These are phyloP conservation scores for Octodon degus DNA, from an alignment of 2,113 vertebrate genomes.

Conservation along the genomic window DNA sequence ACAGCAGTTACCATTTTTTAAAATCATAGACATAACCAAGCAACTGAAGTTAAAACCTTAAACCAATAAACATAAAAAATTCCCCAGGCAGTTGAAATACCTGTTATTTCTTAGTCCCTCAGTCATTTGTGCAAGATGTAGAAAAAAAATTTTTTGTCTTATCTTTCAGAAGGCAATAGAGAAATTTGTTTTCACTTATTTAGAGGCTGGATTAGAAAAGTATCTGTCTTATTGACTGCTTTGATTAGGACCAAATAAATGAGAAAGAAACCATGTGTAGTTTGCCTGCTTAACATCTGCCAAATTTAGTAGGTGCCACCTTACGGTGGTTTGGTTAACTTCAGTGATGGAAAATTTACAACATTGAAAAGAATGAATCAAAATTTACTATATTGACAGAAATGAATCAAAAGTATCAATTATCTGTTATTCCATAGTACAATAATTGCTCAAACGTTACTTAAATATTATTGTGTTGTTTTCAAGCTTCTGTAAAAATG, in stretches of 20 bases:
- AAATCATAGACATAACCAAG: background rate
- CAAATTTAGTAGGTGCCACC: background rate
- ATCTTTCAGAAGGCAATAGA: background rate
- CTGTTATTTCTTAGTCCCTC: background rate
- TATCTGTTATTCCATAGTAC: background rate
- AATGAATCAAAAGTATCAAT: background rate
- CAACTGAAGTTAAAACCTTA: background rate
- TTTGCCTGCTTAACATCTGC: background rate
- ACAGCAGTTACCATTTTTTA: background rate
- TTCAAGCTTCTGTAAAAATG: slow-evolving; percentile 9
- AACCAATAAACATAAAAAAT: background rate
- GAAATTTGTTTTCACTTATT: background rate
- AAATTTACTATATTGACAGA: background rate
- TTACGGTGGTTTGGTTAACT: slow-evolving; percentile 15
- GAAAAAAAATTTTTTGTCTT: background rate
- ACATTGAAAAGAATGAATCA: background rate
- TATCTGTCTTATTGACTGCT: background rate
- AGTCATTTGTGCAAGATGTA: background rate
- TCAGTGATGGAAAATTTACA: background rate
- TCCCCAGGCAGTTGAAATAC: background rate
- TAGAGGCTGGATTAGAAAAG: slow-evolving; percentile 8
- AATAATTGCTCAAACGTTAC: background rate
- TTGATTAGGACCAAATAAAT: background rate
- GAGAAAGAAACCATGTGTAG: background rate
- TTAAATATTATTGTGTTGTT: slow-evolving; percentile 19